Percentiles rank a stretch among this genome's conserved stretches.
Evolutionary conservation across 2,797 vertebrate genomes (phyloP).

Genomic region (Liparis tanakae): DNA sequence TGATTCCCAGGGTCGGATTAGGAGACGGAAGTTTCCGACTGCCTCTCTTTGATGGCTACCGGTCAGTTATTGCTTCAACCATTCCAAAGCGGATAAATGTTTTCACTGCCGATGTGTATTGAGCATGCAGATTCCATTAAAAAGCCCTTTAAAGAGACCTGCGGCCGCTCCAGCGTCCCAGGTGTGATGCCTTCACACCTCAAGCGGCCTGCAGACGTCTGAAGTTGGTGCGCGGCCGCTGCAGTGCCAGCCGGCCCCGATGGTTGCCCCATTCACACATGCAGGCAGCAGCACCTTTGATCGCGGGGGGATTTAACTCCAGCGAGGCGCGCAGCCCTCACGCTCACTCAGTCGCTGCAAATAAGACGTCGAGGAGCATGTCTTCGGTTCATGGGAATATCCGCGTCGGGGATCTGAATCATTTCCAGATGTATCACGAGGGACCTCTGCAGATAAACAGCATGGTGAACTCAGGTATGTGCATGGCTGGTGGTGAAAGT

Average conservation of each 20-base stretch:
- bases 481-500: not conserved
- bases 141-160: constrained; percentile 57
- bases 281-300: constrained; percentile 76
- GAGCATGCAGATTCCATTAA: constrained; percentile 79
- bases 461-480: constrained; percentile 74
- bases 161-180: constrained; percentile 61
- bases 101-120: constrained; percentile 86
- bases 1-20: constrained; percentile 17
- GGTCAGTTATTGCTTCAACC: constrained; percentile 67
- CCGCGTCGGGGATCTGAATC: constrained; percentile 67
- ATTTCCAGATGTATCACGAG: constrained; percentile 76
- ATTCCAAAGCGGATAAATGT: constrained; percentile 78
- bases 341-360: constrained; percentile 41
- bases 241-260: constrained; percentile 76
- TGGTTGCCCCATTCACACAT: constrained; percentile 79
- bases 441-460: constrained; percentile 61
- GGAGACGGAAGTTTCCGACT: constrained; percentile 63
- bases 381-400: constrained; percentile 75
- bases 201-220: constrained; percentile 73
- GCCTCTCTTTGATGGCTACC: constrained; percentile 62
- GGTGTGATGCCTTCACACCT: constrained; percentile 80
- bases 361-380: constrained; percentile 61
- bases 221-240: constrained; percentile 57
- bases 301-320: constrained; percentile 74
- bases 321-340: not conserved